Base-by-base conservation (phyloP, 2,888 invertebrate species). In the Asteroscopus sphinx region DNA sequence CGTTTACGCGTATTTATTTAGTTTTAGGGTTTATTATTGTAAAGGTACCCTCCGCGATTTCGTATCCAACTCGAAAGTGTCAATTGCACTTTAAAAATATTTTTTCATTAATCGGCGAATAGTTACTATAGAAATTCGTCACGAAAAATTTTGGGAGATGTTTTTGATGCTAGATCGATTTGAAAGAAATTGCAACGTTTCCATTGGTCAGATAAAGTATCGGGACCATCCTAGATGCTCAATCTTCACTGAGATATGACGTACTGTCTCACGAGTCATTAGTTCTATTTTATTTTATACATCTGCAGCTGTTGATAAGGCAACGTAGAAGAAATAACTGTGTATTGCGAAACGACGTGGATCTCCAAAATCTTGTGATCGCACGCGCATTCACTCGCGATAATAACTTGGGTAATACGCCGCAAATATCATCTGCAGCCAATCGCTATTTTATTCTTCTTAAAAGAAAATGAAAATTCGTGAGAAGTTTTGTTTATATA, bases 1-100 rank as follows among this genome's bases (percentile, higher is more conserved):
- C 66, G 73, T 70, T 61, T 41, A 58, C 58, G 52, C 60, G 70
- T 79, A 76, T 79, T 79, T 79, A 79, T 78, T 79, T 80, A 80
- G 75, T 56, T 62, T 49, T 73, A 73, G 75, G 62, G 61, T 76
- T 77, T 65, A 61, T 70, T 68, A 63, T 68, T 76, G 68, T 77
- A 59, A 71, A 75, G 68, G 66, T 64, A 68, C 79, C 80, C 76
- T 78, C 78, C 78, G 78, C 74, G 65, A 72, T 70, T 66, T 47
- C 42, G 55, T 65, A 62, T 60, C 56, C 53, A 63, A 66, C 63
- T 66, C 60, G 47, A 45, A 66, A 64, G 72, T 72, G 72, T 71
- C 66, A 64, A 72, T 76, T 68, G 64, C 64, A 71, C 66, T 62
- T 67, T 46, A 65, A 55, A 66, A 36, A 56, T 48, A 53, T 66